Evolutionary conservation across 2,888 invertebrate genomes (phyloP).

Genomic region (Prenolepis imparis): DNA sequence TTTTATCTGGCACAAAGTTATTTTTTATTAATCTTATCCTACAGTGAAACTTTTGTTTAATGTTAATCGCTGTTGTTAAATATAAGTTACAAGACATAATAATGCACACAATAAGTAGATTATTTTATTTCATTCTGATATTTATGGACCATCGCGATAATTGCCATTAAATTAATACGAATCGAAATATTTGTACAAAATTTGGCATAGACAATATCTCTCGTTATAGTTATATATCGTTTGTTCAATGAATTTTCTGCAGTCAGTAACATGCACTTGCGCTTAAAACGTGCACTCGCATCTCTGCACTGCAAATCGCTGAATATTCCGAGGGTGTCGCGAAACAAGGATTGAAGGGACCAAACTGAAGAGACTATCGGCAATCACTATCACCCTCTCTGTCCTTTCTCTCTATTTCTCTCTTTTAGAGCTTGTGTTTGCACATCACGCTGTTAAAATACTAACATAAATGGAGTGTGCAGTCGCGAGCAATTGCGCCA

Average conservation of each 20-base stretch:
- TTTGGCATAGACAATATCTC: neutral
- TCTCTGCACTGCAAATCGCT: conserved; percentile 37
- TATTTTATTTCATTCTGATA: neutral
- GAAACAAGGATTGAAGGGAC: conserved; percentile 36
- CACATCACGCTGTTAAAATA: conserved; percentile 78
- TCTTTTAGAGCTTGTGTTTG: conserved; percentile 69
- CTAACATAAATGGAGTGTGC: conserved; percentile 72
- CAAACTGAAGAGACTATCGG: conserved; percentile 30
- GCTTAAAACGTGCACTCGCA: conserved; percentile 8
- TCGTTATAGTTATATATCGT: neutral
- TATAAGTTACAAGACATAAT: neutral
- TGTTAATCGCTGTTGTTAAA: neutral
- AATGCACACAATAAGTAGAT: neutral
- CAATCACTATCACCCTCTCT: conserved; percentile 27
- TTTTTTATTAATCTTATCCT: neutral
- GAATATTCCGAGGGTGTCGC: conserved; percentile 45
- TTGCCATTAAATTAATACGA: neutral
- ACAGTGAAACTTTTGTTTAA: neutral
- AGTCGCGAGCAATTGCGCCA: conserved; percentile 75
- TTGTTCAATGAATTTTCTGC: conserved; percentile 29
- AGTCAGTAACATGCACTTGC: conserved; percentile 35
- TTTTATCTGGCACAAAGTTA: neutral
- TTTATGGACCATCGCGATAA: neutral
- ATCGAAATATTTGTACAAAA: neutral
- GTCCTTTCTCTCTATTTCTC: conserved; percentile 29